Evolutionary conservation across 2,797 vertebrate species (phyloP).

Genomic region (Hozukius guyotensis): DNA sequence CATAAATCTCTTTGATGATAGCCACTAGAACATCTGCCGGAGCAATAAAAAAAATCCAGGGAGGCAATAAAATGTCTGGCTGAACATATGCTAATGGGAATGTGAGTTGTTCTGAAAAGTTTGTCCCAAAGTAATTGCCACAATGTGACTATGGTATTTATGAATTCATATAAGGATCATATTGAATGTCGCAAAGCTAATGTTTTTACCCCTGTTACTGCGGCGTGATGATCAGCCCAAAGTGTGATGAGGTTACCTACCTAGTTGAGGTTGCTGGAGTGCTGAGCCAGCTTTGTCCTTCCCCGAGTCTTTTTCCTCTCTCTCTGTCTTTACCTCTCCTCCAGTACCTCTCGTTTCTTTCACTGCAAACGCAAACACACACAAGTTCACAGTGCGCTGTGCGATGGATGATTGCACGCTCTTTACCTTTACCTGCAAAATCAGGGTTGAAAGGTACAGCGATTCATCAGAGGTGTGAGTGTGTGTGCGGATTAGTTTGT

Average conservation of each 20-base stretch:
- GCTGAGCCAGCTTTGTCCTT: constrained; percentile 76
- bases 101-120: constrained; percentile 64
- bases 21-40: constrained; percentile 79
- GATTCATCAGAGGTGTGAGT: constrained; percentile 38
- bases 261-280: constrained; percentile 21
- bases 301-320: constrained; percentile 1
- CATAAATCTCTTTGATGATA: constrained; percentile 86
- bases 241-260: constrained; percentile 23
- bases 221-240: constrained; percentile 20
- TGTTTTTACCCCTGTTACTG: constrained; percentile 1
- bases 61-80: constrained; percentile 76
- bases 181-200: neutral
- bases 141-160: constrained; percentile 26
- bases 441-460: constrained; percentile 55
- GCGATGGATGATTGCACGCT: constrained; percentile 54
- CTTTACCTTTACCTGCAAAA: constrained; percentile 51
- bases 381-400: neutral
- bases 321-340: neutral
- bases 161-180: constrained; percentile 18
- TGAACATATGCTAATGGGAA: constrained; percentile 74
- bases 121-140: constrained; percentile 55
- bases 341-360: neutral
- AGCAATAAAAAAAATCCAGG: constrained; percentile 70
- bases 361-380: neutral
- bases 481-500: neutral